Evolutionary conservation across 2,888 invertebrate genomes (phyloP).

Genomic region (Caenorhabditis zanzibari): DNA sequence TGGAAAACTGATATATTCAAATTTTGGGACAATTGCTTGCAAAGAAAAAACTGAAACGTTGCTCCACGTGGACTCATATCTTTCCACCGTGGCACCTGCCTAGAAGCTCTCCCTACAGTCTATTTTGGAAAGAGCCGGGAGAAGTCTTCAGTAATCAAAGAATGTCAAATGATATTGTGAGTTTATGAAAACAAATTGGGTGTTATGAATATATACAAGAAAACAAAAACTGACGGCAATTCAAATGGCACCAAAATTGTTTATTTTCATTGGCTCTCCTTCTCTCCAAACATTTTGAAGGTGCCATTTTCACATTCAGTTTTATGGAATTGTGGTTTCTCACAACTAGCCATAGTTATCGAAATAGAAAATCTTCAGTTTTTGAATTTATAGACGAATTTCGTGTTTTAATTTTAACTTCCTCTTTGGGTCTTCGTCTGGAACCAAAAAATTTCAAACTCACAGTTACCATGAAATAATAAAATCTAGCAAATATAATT

Average conservation of each 20-base stretch:
- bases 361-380: neutral
- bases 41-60: no score
- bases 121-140: neutral
- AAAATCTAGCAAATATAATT: neutral
- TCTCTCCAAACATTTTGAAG: conserved; percentile 8
- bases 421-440: no score
- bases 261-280: conserved; percentile 6
- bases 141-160: neutral
- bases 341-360: neutral
- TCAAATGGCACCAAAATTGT: neutral
- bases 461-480: neutral
- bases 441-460: neutral
- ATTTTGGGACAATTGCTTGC: neutral
- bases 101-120: no score
- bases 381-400: no score
- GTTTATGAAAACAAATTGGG: conserved; percentile 4
- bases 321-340: neutral
- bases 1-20: neutral
- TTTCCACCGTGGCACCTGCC: no score
- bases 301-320: neutral
- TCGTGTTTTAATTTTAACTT: no score
- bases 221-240: neutral
- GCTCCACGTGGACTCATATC: no score
- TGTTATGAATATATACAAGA: neutral
- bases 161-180: conserved; percentile 47